These are phyloP conservation scores for Chymomyza fuscimana DNA, from an alignment of 2,888 invertebrate species.

Conservation along the genomic window DNA sequence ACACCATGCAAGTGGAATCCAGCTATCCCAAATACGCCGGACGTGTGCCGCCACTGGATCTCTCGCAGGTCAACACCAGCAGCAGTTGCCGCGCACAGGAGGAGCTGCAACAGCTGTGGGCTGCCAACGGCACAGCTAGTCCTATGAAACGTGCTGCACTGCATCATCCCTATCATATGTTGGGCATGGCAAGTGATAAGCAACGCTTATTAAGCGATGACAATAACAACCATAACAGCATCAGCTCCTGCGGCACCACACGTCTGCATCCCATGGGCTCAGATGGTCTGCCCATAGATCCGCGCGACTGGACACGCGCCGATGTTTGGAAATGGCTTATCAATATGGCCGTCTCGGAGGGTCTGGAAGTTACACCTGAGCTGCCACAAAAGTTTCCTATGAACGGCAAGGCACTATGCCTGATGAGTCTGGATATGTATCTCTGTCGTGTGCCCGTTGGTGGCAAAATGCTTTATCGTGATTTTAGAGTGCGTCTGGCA, in stretches of 20 bases:
- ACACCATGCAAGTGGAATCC: slow-evolving; percentile 77
- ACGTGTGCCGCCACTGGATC: slow-evolving; percentile 78
- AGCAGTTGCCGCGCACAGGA: slow-evolving; percentile 65
- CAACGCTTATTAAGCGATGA: slow-evolving; percentile 39
- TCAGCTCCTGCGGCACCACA: slow-evolving; percentile 26
- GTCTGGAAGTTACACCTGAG: slow-evolving; percentile 77
- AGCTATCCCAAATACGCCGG: slow-evolving; percentile 77
- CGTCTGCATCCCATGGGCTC: slow-evolving; percentile 66
- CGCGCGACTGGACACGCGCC: slow-evolving; percentile 85
- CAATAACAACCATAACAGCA: slow-evolving; percentile 51
- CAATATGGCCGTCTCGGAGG: slow-evolving; percentile 82
- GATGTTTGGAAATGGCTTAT: slow-evolving; percentile 86
- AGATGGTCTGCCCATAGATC: slow-evolving; percentile 82
- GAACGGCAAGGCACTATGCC: slow-evolving; percentile 90
- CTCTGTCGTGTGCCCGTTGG: slow-evolving; percentile 85
- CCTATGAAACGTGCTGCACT: slow-evolving; percentile 45
- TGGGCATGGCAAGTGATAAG: slow-evolving; percentile 53
- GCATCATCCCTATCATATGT: slow-evolving; percentile 69
- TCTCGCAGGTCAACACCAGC: slow-evolving; percentile 75
- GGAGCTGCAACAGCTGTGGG: slow-evolving; percentile 68
- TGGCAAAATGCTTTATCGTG: slow-evolving; percentile 86
- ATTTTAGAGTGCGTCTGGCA: slow-evolving; percentile 85
- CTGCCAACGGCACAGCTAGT: slow-evolving; percentile 30
- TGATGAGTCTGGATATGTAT: slow-evolving; percentile 90
- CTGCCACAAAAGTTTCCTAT: slow-evolving; percentile 84